Conservation (phyloP, 2,113 vertebrate genomes). For the Centrocercus urophasianus region DNA sequence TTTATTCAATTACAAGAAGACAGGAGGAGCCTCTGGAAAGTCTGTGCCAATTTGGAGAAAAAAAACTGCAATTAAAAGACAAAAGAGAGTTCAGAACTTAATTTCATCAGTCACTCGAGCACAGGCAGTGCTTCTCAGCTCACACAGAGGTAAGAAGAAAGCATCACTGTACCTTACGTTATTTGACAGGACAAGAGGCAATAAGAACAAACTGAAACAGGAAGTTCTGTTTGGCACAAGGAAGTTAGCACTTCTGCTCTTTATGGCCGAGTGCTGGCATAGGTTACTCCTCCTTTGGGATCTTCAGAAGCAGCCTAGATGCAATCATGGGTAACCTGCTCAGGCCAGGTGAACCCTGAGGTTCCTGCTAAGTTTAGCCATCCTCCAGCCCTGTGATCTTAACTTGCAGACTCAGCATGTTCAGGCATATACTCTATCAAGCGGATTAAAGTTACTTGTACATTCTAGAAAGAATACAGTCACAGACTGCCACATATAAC, state of each 20-base stretch:
- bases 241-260: not conserved
- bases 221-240: not conserved
- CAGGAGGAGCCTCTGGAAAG: not conserved
- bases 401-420: not conserved
- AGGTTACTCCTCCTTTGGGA: not conserved
- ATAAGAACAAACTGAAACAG: not conserved
- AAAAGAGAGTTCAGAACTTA: not conserved
- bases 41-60: not conserved
- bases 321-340: not conserved
- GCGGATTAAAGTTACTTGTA: not conserved
- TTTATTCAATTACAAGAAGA: not conserved
- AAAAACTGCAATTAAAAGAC: not conserved
- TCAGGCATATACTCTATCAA: not conserved
- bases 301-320: not conserved
- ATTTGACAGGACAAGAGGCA: not conserved
- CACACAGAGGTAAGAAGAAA: not conserved
- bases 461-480: not conserved
- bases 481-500: rapidly evolving
- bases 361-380: not conserved
- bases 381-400: not conserved
- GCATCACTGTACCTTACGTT: not conserved
- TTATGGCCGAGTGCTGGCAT: not conserved
- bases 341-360: not conserved
- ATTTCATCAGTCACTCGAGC: not conserved
- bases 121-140: rapidly evolving